Base-by-base conservation (phyloP, 2,888 invertebrate species). In the Lycia hirtaria region DNA sequence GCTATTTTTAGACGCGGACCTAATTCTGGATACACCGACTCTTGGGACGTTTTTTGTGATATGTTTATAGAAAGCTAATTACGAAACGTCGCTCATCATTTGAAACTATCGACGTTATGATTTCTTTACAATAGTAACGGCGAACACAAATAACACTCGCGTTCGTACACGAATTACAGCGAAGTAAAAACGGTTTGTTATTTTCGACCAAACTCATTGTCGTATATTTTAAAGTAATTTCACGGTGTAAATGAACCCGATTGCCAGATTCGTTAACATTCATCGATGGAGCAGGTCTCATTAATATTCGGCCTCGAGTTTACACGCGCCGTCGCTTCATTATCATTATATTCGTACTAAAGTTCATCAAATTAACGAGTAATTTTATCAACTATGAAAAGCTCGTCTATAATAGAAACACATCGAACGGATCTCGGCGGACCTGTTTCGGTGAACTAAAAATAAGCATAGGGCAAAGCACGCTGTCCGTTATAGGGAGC, bases 21-120 rank as follows among this genome's bases (percentile, higher is more conserved):
- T 89, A 89, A 88, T 84, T 87, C 80, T 81, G 87, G 85, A 85
- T 66, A 73, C 80, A 69, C 67, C 71, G 73, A 68, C 76, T 78
- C 75, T 72, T 70, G 51, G 60, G 57, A 66, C 51, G 57, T 61
- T 65, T 67, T 67, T 60, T 62, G 63, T 63, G 56, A 54, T 63
- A 61, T 65, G 61, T 63, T 62, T 61, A 57, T 55, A 54, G 32
- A 43, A 47, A 47, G 48, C 53, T 51, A 56, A 65, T 55, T 56
- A 52, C 48, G 53, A 50, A 15, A 22, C 37, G 50, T 12, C 26
- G 9, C 26, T 26, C 58, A 33, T 41, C 50, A 17, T 43, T 35
- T 35, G 17, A 19, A 47, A 44, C 43, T 43, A 30, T 35, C 12
- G 6, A 47, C 35, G 9, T 37, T n/a, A 28, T 37, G n/a, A 32